phyloP scores from a whole-genome alignment of 2,888 invertebrate species.

The Schrankia costaestrigalis region DNA sequence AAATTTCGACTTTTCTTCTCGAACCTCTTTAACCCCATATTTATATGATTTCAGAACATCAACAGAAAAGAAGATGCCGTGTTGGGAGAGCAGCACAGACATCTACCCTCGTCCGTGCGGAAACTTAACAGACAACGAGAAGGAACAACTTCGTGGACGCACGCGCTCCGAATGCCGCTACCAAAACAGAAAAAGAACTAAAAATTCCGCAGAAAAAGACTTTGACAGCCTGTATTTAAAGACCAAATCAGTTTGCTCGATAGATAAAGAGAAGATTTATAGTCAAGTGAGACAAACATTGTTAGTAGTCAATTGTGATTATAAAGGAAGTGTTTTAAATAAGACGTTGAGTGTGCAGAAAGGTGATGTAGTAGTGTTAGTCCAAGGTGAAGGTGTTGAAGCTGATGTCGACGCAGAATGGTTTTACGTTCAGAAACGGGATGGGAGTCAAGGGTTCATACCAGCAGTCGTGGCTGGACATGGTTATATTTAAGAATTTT shows the following conservation, averaged over 20 bases:
- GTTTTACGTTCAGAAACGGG: slow-evolving; percentile 87
- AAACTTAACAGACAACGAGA: slow-evolving; percentile 90
- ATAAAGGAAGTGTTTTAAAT: slow-evolving; percentile 76
- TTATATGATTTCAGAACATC: slow-evolving; percentile 61
- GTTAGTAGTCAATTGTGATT: slow-evolving; percentile 86
- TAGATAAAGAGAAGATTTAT: slow-evolving; percentile 45
- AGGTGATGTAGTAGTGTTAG: slow-evolving; percentile 88
- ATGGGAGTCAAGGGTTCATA: slow-evolving; percentile 87
- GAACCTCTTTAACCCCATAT: too few relatives aligned
- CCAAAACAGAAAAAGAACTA: slow-evolving; percentile 59
- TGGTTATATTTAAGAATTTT: slow-evolving; percentile 83
- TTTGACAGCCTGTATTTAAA: slow-evolving; percentile 86
- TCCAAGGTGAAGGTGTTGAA: slow-evolving; percentile 65
- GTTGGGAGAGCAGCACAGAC: slow-evolving; percentile 91
- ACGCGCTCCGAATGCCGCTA: slow-evolving; percentile 86
- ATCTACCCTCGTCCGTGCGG: slow-evolving; percentile 90
- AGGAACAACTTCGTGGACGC: slow-evolving; percentile 82
- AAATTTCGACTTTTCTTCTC: too few relatives aligned
- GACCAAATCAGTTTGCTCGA: slow-evolving; percentile 66
- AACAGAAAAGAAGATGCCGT: slow-evolving; percentile 82
- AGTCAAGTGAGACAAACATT: slow-evolving; percentile 82
- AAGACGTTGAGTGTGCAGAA: slow-evolving; percentile 83
- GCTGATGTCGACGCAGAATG: slow-evolving; percentile 84
- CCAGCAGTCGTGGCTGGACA: slow-evolving; percentile 89
- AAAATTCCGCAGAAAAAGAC: slow-evolving; percentile 83